Evolutionary conservation across 2,888 invertebrate species (phyloP).

Genomic region (Macropis europaea): DNA sequence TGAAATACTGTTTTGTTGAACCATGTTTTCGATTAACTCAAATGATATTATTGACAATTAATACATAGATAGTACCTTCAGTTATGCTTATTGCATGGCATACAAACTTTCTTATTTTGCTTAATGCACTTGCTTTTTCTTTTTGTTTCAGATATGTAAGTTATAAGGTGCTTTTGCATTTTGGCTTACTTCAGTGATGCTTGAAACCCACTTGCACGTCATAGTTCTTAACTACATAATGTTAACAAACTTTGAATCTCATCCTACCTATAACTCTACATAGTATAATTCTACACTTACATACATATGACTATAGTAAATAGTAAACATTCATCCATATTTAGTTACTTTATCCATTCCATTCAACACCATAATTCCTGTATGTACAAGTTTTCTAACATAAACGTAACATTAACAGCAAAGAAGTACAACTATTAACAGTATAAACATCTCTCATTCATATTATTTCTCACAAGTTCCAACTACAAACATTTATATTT

Average conservation of each 20-base stretch:
- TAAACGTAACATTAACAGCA: background rate
- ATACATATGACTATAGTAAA: background rate
- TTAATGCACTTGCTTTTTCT: no score
- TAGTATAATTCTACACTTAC: background rate
- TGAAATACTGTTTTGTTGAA: background rate
- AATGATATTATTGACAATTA: background rate
- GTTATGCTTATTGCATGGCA: background rate
- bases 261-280: background rate
- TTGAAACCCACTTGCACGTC: background rate
- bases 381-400: background rate
- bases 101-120: background rate
- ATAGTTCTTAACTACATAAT: background rate
- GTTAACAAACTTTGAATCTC: background rate
- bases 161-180: background rate
- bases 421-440: background rate
- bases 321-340: background rate
- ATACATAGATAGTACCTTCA: background rate
- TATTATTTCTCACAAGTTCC: conserved; percentile 58
- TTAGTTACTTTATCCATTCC: background rate
- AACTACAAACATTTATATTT: conserved; percentile 28
- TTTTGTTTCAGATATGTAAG: no score
- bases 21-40: background rate
- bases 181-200: background rate
- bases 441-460: background rate
- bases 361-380: background rate